A percentile compares a stretch with the other conserved stretches of the same genome.
These are phyloP conservation scores for Drosophila meridiana DNA, from an alignment of 2,888 invertebrate genomes.

Conservation along the genomic window DNA sequence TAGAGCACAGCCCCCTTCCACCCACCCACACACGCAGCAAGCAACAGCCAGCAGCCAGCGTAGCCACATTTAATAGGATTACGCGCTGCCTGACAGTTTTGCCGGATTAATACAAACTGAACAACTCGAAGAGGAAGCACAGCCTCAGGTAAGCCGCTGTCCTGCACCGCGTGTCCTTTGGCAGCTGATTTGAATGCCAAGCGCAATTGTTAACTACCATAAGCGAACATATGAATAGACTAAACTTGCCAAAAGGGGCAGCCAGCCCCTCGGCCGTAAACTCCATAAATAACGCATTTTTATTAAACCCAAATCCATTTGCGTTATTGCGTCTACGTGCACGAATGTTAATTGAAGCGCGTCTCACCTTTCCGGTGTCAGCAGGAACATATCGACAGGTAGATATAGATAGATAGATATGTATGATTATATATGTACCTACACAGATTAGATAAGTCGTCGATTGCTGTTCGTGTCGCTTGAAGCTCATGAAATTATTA, in stretches of 20 bases:
- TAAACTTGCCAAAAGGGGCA: constrained; percentile 41
- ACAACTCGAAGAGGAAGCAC: constrained; percentile 41
- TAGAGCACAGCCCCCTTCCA: not conserved
- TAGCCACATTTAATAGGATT: constrained; percentile 73
- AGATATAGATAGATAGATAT: not conserved
- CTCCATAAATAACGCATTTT: constrained; percentile 77
- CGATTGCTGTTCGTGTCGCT: constrained; percentile 44
- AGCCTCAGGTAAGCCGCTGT: constrained; percentile 34
- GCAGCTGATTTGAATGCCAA: constrained; percentile 39
- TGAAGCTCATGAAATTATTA: constrained; percentile 51
- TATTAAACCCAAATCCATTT: constrained; percentile 78
- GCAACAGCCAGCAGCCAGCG: constrained; percentile 20
- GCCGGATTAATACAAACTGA: constrained; percentile 55
- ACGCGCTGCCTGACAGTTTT: constrained; percentile 64
- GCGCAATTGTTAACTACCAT: constrained; percentile 69
- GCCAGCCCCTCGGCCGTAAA: constrained; percentile 52
- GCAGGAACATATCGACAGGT: constrained; percentile 9
- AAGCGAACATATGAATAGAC: constrained; percentile 56
- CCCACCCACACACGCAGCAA: constrained; percentile 12
- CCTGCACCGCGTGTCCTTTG: constrained; percentile 16
- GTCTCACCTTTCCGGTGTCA: constrained; percentile 38
- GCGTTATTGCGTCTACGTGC: constrained; percentile 79
- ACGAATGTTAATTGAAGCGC: constrained; percentile 78
- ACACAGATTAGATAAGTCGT: constrained; percentile 71
- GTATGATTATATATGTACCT: constrained; percentile 20